Evolutionary conservation across 2,888 invertebrate species (phyloP), one percentile per base, ranked within the genome.

Genomic region (Corbicula japonica): DNA sequence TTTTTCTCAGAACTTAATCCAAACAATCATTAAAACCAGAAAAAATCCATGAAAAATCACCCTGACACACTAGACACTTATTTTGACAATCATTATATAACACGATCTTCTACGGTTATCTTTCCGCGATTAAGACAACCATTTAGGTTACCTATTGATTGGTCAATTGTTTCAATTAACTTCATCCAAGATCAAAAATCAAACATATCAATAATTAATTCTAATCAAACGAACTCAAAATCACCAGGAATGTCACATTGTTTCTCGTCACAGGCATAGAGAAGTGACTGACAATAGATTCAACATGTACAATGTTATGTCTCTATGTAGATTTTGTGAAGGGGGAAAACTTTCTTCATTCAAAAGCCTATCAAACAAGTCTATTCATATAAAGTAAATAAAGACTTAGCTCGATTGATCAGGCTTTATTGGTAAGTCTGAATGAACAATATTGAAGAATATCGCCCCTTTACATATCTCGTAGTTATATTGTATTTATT

Each of bases 311-410:
- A 41, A 50, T 56, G 38, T 56, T 68, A 68, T 71, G 71, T 71
- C 66, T 65, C 71, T 66, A 76, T 71, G 66, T 60, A 58, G 61
- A 52, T 52, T 41, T 26, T 18, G 56, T 56, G 35, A 10, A 18
- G 3, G 50, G 35, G 65, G n/a, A 41, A 66, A 66, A 54, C 28
- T 34, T 65, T 50, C n/a, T 65, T 65, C 65, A 65, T 38, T 65
- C 65, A 65, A 52, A 50, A 66, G 28, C 52, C 52, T 52, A 66
- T 66, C 65, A 48, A 76, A 76, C 80, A 68, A 58, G 80, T 41
- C 73, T 48, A 58, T 73, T 62, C 80, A 50, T 46, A 72, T 76
- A 65, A 76, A 50, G 76, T 72, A 80, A 80, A 80, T 65, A 80
- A 58, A 62, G 75, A 71, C n/a, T 68, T 71, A 62, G 65, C 34